These are phyloP conservation scores for Peromyscus attwateri DNA, from an alignment of 2,797 vertebrate genomes.

Conservation along the genomic window DNA sequence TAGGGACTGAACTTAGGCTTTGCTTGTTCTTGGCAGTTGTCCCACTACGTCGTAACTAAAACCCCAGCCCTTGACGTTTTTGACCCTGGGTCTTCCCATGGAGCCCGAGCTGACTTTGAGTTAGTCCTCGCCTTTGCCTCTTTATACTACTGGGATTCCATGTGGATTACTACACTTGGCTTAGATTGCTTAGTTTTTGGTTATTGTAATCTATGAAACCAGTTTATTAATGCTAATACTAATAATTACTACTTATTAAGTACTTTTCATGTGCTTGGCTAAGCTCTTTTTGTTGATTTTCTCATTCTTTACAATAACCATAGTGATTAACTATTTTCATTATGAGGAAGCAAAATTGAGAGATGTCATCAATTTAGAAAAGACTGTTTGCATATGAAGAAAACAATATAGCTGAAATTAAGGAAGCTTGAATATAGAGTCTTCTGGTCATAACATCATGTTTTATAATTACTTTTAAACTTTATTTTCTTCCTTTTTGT, in stretches of 20 bases:
- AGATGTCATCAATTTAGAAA: constrained; percentile 55
- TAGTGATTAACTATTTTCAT: constrained; percentile 34
- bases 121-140: background rate
- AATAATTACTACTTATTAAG: constrained; percentile 49
- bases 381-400: background rate
- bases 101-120: background rate
- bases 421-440: background rate
- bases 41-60: background rate
- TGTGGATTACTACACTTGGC: background rate
- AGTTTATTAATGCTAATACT: constrained; percentile 9
- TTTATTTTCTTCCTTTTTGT: constrained; percentile 57
- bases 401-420: constrained; percentile 36
- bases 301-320: constrained; percentile 34
- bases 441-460: constrained; percentile 6
- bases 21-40: background rate
- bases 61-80: too few relatives aligned
- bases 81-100: background rate
- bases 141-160: background rate
- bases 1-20: background rate
- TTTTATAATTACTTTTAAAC: constrained; percentile 47
- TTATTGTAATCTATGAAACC: constrained; percentile 43
- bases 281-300: constrained; percentile 56
- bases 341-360: constrained; percentile 50
- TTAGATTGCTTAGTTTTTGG: constrained; percentile 51
- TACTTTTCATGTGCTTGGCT: constrained; percentile 60